Base-by-base conservation (phyloP, 2,113 vertebrate genomes). In the Siphamia tubifer region DNA sequence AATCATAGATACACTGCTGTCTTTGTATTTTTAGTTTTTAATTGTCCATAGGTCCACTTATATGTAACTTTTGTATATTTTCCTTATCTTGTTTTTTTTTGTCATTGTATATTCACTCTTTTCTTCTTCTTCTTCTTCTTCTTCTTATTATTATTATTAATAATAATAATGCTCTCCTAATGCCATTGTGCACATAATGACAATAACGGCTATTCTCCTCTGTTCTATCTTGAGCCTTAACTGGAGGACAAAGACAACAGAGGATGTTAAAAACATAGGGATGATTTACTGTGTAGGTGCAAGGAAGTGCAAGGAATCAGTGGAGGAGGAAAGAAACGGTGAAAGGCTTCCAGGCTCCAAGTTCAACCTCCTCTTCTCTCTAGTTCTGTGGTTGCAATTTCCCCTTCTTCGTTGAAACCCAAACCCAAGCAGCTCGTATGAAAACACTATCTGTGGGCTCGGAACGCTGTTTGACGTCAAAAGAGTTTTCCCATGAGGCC, bases 381-480 rank as follows among this genome's bases (percentile, higher is more conserved):
- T 21, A 23, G 25, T 30, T 68, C 69, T 86, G 84, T 56, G 81
- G 85, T 85, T 72, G 70, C 73, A 86, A 88, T 87, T 88, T 85
- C 84, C 84, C 71, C 78, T 69, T 44, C 68, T 84, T 70, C 43
- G 31, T 76, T 79, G 88, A 81, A 89, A 91, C 79, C 54, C 69
- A 48, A 89, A 35, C 54, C 67, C 55, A 8, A 58, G 68, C 73
- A 45, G 73, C 65, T 82, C 74, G 27, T 84, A 87, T 64, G 42
- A 89, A 90, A 91, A 91, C 87, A 90, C 57, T 55, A 69, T 78
- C 72, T 61, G 61, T 47, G 67, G 68, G 73, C 76, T 69, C 15
- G 58, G 44, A 64, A 30, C 57, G 27, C 36, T 27, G 62, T 79
- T 71, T 89, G 88, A 90, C 85, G 89, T 91, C 89, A 91, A 77